Conservation (phyloP, 2,113 vertebrate genomes). For the Callocephalon fimbriatum region DNA sequence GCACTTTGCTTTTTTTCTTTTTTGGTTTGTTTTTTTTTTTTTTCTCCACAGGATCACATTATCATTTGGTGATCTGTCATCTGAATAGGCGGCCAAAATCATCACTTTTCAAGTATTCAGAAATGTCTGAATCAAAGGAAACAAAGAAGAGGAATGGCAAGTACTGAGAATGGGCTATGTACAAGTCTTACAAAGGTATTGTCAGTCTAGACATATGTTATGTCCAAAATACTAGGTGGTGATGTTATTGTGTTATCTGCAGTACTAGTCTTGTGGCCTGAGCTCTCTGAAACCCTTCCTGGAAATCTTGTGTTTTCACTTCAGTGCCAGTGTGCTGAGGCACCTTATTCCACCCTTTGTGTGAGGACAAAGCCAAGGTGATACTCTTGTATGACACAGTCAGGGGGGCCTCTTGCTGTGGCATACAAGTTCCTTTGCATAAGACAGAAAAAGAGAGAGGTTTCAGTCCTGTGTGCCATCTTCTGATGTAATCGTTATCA, state of each 20-base stretch:
- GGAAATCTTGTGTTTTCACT: background rate
- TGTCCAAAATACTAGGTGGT: background rate
- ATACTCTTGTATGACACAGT: background rate
- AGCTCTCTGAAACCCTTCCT: background rate
- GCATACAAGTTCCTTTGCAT: background rate
- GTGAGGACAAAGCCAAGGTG: background rate
- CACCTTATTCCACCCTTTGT: background rate
- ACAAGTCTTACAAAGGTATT: background rate
- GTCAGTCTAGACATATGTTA: background rate
- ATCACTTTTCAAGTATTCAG: background rate
- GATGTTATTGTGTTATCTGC: background rate
- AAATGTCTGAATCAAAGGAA: background rate
- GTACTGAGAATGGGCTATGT: background rate
- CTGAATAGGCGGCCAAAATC: background rate
- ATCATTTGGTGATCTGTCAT: background rate
- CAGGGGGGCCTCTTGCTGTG: background rate
- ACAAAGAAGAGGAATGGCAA: background rate
- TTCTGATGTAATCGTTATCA: background rate
- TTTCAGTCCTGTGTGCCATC: background rate
- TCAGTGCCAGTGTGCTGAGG: background rate
- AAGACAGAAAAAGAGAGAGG: background rate
- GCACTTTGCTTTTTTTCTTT: background rate
- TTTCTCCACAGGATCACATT: background rate
- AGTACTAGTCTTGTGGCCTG: background rate
- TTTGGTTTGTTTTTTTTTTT: background rate